phyloP scores from a whole-genome alignment of 2,113 vertebrate species.

The Microcebus lehilahytsara region DNA sequence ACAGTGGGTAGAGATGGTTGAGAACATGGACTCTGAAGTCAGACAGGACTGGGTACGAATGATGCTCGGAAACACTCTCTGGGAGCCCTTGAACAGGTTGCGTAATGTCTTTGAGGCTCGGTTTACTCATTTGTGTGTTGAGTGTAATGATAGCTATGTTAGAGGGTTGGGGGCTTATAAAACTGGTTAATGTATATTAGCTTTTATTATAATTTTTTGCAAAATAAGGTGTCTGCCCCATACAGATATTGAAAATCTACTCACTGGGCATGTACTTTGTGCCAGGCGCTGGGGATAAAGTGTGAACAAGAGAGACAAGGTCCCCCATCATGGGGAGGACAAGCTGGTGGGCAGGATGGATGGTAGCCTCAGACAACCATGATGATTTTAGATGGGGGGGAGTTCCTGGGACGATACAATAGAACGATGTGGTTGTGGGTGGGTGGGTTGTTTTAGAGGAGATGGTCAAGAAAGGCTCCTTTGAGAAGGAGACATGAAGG shows the following conservation, averaged over 20 bases:
- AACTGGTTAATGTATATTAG: background rate
- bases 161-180: background rate
- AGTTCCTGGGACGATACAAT: background rate
- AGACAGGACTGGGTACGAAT: background rate
- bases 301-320: background rate
- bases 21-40: background rate
- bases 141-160: background rate
- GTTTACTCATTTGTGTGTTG: background rate
- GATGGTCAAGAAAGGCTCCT: background rate
- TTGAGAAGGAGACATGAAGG: background rate
- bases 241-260: too few species aligned
- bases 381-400: background rate
- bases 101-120: background rate
- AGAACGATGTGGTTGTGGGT: too few species aligned
- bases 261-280: background rate
- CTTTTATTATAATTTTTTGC: background rate
- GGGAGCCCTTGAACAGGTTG: background rate
- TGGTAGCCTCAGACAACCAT: fast-evolving
- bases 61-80: background rate
- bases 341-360: too few species aligned
- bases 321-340: background rate
- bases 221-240: background rate
- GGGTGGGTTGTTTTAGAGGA: background rate
- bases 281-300: background rate
- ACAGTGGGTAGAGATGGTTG: background rate